Evolutionary conservation across 2,797 vertebrate species (phyloP).

Genomic region (Gallinago nigripennis): DNA sequence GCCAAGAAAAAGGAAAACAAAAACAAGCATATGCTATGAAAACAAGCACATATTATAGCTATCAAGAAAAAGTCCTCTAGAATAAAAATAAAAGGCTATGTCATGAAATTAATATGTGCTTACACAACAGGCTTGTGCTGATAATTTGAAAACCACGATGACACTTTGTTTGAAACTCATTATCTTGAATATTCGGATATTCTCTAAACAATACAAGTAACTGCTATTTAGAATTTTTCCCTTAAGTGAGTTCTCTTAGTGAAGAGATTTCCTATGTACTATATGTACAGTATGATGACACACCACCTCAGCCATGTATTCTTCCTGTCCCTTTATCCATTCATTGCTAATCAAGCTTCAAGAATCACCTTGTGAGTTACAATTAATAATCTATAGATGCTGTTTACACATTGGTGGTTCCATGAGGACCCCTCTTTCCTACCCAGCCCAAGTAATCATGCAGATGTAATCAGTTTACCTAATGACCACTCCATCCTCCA

Average conservation of each 20-base stretch:
- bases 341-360: not conserved
- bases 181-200: not conserved
- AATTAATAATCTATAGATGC: rapidly evolving
- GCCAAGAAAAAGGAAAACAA: conserved; percentile 13
- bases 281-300: not conserved
- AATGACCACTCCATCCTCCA: not conserved
- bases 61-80: not conserved
- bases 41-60: not conserved
- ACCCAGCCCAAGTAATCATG: not conserved
- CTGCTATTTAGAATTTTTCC: not conserved
- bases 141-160: not conserved
- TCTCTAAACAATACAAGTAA: not conserved
- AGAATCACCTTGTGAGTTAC: not conserved
- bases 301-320: not conserved
- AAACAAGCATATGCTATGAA: not conserved
- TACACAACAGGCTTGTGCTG: not conserved
- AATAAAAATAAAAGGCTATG: not conserved
- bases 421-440: not conserved
- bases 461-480: not conserved
- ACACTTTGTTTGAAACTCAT: not conserved
- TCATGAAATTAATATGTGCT: not conserved
- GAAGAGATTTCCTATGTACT: not conserved
- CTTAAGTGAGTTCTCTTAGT: not conserved
- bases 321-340: not conserved
- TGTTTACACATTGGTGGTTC: not conserved